Evolutionary conservation across 1,140 invertebrate genomes (phyloP), one percentile per base, ranked within the genome.

Genomic region (Drosophila simulans): DNA sequence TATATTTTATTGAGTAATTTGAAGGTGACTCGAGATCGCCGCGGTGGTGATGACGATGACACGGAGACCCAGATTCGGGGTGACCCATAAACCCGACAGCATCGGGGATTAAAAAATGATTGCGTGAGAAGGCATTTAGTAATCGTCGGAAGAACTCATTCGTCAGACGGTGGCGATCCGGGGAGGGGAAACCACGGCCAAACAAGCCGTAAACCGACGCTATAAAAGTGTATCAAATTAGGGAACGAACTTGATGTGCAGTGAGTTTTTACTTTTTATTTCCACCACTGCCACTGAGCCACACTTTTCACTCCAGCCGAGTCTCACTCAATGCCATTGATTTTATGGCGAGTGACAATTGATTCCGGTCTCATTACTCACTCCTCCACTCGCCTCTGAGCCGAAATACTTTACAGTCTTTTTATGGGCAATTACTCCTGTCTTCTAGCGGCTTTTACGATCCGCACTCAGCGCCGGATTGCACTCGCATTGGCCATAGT

Each of bases 151-250:
- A 82, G 72, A 72, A 79, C 66, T 76, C 82, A 88, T 86, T 82
- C 82, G 74, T 86, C 83, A 62, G 77, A 12, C 20, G 42, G 11
- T 20, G 42, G 57, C 55, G 56, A 63, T 54, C 51, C 42, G 51
- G 65, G 62, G 43, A 58, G 58, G 65, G 59, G 74, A 52, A 79
- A 82, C 79, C 83, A 56, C 82, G 59, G 59, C 71, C 83, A 88
- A 86, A 88, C 83, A 88, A 88, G 79, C 72, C 84, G 79, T 88
- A 89, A 88, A 89, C 75, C 53, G 52, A 20, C 49, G 66, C 83
- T 66, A 89, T 88, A 88, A 88, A 88, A 89, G 66, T 88, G 84
- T 88, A 88, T 88, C 84, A 88, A 88, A 88, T 88, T 88, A 88
- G 74, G 83, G 80, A 88, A 80, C 69, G 64, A 83, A 83, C 64